Conservation (phyloP, 2,797 vertebrate genomes). For the Clarias laeviceps region DNA sequence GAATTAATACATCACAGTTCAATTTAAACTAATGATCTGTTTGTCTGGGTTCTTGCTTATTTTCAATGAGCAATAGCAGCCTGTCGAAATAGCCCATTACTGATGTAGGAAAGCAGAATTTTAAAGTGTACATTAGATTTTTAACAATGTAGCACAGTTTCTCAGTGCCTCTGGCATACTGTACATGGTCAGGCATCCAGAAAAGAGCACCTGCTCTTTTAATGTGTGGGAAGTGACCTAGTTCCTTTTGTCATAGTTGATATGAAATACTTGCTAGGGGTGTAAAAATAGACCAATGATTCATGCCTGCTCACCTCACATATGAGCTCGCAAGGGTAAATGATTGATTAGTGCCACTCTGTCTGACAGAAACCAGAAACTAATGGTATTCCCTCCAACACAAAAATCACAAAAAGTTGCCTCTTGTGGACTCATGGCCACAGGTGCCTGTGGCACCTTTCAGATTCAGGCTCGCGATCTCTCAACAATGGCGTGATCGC, state of each 20-base stretch:
- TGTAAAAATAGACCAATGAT: neutral
- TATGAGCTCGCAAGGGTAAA: neutral
- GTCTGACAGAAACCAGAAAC: neutral
- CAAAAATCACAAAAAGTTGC: neutral
- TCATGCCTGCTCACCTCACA: neutral
- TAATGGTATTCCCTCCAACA: neutral
- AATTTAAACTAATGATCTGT: neutral
- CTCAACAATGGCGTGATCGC: neutral
- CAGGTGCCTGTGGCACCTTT: neutral
- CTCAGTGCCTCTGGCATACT: constrained; percentile 10
- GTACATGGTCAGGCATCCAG: neutral
- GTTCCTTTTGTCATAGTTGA: constrained; percentile 14
- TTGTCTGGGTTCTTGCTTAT: constrained; percentile 9
- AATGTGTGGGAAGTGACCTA: neutral
- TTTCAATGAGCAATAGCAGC: constrained; percentile 13
- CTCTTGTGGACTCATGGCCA: neutral
- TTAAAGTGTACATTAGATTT: constrained; percentile 8
- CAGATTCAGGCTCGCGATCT: neutral
- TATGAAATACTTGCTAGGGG: neutral
- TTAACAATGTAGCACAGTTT: neutral
- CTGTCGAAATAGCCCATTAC: neutral
- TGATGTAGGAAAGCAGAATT: constrained; percentile 12
- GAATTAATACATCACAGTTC: neutral
- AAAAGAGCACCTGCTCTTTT: constrained; percentile 3
- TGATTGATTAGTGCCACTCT: constrained; percentile 1